Base-by-base conservation (phyloP, 1,140 invertebrate species). In the Cecropterus lyciades region DNA sequence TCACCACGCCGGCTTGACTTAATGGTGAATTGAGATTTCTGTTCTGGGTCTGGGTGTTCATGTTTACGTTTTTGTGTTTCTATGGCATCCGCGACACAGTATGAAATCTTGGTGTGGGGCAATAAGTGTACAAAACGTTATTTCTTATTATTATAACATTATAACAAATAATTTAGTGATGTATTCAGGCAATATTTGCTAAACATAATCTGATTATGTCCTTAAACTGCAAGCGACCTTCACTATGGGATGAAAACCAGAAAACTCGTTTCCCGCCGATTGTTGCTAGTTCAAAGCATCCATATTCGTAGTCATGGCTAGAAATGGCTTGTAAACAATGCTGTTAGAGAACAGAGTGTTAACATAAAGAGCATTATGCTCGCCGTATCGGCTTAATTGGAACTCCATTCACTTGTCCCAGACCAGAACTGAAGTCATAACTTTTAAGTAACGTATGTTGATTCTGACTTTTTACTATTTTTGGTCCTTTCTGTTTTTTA, bases 331-430 rank as follows among this genome's bases (percentile, higher is more conserved):
- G 8, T 20, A 13, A 14, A 67, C 66, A 60, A 60, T 60, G 30
- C 57, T 9, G 20, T 49, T 62, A 67, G 60, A 49, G 62, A 62
- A 67, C 66, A 40, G 60, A 49, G 66, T 67, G 66, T 67, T 67
- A 55, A 63, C 66, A 68, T 68, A 68, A 60, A 55, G 57, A 17
- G 51, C 30, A 53, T 62, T 62, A 51, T 62, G 45, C 13, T 49
- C 7, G 9, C 59, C 59, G 30, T 62, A 62, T 62, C 59, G 46
- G 59, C 46, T 62, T 62, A 62, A 62, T 62, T 62, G 59, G 45
- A 11, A 16, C 16, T 10, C 59, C 46, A 51, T 62, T 62, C 59
- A 62, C 59, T 30, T 51, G 59, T 62, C 46, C n/a, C 11, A 1
- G 9, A 11, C 15, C 11, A 8, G 30, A 40, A 5, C 46, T 40